phyloP scores from a whole-genome alignment of 2,113 vertebrate species.

The Aegotheles bennettii region DNA sequence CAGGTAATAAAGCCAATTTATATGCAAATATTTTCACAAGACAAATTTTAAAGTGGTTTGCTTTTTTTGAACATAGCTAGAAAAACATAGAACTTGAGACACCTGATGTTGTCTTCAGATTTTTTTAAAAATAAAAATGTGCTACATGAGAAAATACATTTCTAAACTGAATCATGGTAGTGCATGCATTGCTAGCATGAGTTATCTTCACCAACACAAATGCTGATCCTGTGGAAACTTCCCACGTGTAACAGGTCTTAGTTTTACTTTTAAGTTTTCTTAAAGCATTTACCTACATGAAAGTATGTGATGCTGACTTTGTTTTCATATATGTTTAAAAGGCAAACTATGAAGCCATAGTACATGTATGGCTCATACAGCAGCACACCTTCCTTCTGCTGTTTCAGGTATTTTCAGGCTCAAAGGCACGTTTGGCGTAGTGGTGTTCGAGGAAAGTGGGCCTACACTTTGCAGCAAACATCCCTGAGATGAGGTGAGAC shows the following conservation, averaged over 20 bases:
- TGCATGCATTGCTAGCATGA: accelerated
- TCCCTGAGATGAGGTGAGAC: neutral
- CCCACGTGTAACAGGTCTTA: neutral
- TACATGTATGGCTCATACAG: neutral
- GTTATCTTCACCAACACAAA: neutral
- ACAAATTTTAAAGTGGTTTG: neutral
- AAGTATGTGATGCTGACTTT: neutral
- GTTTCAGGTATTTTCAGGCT: neutral
- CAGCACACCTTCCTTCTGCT: neutral
- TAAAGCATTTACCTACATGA: neutral
- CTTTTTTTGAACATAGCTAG: neutral
- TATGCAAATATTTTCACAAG: neutral
- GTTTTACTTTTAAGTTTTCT: neutral
- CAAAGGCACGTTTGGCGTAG: neutral
- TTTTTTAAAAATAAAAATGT: neutral
- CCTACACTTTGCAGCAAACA: neutral
- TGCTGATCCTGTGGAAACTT: neutral
- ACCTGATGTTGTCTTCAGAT: neutral
- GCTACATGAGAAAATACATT: neutral
- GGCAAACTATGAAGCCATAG: neutral
- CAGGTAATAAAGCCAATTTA: neutral
- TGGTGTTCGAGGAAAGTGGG: neutral
- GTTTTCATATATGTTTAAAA: accelerated
- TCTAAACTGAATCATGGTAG: neutral
- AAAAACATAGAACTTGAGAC: neutral